Conservation (phyloP, 1,140 invertebrate species). For the Hormaphis cornu region DNA sequence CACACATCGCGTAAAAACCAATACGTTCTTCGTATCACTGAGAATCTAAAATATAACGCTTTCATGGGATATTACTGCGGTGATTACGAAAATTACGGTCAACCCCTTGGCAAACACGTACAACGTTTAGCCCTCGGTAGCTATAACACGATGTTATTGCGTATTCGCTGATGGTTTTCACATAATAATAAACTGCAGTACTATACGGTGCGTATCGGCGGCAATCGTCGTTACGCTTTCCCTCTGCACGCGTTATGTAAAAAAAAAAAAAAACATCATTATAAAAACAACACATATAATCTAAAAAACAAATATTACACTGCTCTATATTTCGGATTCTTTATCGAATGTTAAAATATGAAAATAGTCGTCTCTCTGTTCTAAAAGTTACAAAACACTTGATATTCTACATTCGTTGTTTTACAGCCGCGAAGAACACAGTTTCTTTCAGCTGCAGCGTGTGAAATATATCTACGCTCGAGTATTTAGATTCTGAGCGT, state of each 20-base stretch:
- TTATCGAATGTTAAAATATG: background rate
- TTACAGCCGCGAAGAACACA: background rate
- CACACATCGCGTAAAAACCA: no score
- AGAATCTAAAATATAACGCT: no score
- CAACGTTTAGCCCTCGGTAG: no score
- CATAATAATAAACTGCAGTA: constrained; percentile 1
- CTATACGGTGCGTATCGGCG: constrained; percentile 6
- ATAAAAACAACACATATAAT: background rate
- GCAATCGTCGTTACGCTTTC: constrained; percentile 18
- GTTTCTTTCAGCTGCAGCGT: no score
- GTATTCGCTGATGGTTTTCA: background rate
- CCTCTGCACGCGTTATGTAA: constrained; percentile 21
- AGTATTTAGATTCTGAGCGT: no score
- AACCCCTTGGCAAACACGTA: no score
- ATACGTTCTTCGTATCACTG: no score
- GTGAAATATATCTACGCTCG: no score
- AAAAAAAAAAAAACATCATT: background rate
- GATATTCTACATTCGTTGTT: background rate
- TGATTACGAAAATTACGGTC: no score
- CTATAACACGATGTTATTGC: no score
- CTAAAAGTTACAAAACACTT: background rate
- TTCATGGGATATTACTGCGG: no score
- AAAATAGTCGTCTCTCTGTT: background rate
- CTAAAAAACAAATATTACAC: background rate
- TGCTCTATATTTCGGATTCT: background rate